Percentiles rank a stretch among this genome's conserved stretches.
Conservation (phyloP, 1,140 invertebrate genomes). For the Drosophila micromelanica region DNA sequence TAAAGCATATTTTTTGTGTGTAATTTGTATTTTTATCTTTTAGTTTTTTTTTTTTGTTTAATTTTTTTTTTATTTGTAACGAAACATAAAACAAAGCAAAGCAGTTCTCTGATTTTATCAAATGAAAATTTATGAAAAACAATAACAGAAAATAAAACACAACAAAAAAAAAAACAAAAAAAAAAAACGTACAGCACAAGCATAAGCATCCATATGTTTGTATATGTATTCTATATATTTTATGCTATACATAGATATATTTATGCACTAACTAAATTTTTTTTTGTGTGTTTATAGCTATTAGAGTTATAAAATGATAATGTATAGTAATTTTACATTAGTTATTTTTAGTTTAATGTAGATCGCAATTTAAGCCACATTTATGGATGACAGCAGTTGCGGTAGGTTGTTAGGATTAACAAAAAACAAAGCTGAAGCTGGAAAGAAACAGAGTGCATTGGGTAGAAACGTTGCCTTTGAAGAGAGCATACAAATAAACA, state of each 20-base stretch:
- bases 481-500: neutral
- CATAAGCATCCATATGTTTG: conserved; percentile 20
- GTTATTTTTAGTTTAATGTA: conserved; percentile 35
- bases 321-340: conserved; percentile 46
- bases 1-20: no score
- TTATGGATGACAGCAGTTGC: conserved; percentile 6
- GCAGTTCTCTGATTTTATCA: conserved; percentile 32
- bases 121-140: neutral
- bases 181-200: neutral
- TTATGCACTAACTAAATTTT: no score
- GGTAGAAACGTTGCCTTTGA: conserved; percentile 8
- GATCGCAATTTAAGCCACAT: conserved; percentile 27
- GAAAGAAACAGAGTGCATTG: conserved; percentile 6
- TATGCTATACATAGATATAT: conserved; percentile 15
- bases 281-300: conserved; percentile 29
- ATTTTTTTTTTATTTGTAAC: conserved; percentile 27
- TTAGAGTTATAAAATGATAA: conserved; percentile 33
- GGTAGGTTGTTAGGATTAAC: conserved; percentile 12
- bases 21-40: no score
- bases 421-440: neutral
- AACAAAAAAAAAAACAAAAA: conserved; percentile 4
- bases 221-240: conserved; percentile 15
- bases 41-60: no score
- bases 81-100: conserved; percentile 16
- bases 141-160: neutral